Percentiles rank a stretch among this genome's conserved stretches.
Conservation (phyloP, 2,113 vertebrate genomes). For the Notothenia coriiceps region DNA sequence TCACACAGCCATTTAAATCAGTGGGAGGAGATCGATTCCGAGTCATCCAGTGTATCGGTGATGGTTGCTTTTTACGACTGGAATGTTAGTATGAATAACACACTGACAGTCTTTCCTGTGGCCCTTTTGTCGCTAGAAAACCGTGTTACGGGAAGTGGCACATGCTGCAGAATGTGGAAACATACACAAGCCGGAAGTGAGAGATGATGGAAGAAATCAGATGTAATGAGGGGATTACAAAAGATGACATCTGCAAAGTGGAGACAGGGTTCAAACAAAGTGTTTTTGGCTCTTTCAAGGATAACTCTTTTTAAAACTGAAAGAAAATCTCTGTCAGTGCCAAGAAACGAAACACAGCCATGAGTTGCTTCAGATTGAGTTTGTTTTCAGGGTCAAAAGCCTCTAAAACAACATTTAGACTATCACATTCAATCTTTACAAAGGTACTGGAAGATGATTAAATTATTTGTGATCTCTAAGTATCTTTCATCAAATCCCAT, state of each 20-base stretch:
- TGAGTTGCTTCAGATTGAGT: neutral
- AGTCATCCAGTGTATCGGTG: constrained; percentile 60
- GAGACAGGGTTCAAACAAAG: neutral
- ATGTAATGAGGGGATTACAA: constrained; percentile 13
- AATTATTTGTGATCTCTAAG: neutral
- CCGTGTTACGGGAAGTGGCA: neutral
- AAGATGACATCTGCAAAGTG: neutral
- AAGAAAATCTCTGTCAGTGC: neutral
- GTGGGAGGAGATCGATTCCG: constrained; percentile 56
- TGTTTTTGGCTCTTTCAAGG: neutral
- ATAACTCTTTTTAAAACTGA: neutral
- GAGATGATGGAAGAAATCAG: neutral
- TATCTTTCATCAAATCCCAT: neutral
- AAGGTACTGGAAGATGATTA: neutral
- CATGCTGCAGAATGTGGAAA: constrained; percentile 11
- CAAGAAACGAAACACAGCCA: neutral
- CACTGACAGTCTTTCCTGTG: constrained; percentile 22
- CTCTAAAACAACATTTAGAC: neutral
- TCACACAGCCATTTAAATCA: constrained; percentile 77
- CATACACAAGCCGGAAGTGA: neutral
- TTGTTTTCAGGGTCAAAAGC: neutral
- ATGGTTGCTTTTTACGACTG: constrained; percentile 62
- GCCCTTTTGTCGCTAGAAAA: constrained; percentile 15
- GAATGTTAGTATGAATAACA: constrained; percentile 56
- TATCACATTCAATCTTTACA: constrained; percentile 9